Evolutionary conservation across 2,797 vertebrate genomes (phyloP), one percentile per base, ranked within the genome.

Genomic region (Peromyscus eremicus): DNA sequence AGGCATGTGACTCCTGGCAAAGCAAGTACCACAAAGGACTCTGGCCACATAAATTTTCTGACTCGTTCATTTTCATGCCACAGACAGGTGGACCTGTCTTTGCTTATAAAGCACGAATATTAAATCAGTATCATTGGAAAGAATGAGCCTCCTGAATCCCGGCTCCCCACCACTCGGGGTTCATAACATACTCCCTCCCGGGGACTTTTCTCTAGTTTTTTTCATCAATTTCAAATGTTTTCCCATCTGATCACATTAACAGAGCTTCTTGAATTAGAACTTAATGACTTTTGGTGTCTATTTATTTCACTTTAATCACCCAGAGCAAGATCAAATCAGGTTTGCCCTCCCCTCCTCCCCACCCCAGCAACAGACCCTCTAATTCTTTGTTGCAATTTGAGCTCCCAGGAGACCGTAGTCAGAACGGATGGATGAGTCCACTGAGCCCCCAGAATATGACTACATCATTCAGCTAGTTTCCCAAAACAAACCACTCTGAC

Each of bases 291-390:
- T 68, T 27, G 34, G 9, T 88, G 21, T 96, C 94, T 80, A 32
- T 80, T 70, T 94, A 52, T 94, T 95, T 93, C 82, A 55, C 91
- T 46, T 62, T n/a, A 92, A 46, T 92, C 91, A 91, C 62, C 75
- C 75, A 84, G 4, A 91, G 10, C 13, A 7, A 14, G 73, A 91
- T 70, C 84, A 89, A 77, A 85, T 80, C 90, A 71, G 68, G 16
- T 77, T 86, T 83, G 62, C 55, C 49, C 37, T 68, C 32, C 32
- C 17, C 32, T 73, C 60, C 64, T 88, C 34, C 73, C 75, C n/a
- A 75, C 90, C 21, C 55, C 77, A 94, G 77, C 73, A 85, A 49
- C 8, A 94, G 75, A 12, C 27, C n/a, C 43, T 92, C 88, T 73
- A 91, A 84, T 62, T 93, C 60, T 90, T 75, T n/a, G 46, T 64